Conservation (phyloP, 2,888 invertebrate species). For the Drosophila helvetica region DNA sequence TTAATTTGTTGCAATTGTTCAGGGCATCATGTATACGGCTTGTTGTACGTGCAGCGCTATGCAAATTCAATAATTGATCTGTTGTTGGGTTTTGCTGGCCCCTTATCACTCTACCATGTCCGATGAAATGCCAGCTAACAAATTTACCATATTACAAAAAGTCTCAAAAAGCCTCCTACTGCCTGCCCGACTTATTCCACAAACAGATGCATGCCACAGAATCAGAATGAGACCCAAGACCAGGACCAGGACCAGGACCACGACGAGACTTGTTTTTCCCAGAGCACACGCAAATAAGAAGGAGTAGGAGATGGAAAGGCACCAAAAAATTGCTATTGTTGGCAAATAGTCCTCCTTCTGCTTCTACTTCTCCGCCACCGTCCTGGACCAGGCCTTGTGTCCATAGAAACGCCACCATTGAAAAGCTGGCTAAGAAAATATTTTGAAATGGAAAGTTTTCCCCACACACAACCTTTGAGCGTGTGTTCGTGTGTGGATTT, state of each 20-base stretch:
- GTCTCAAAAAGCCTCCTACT: constrained; percentile 1
- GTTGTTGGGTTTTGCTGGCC: background rate
- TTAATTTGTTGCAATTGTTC: constrained; percentile 31
- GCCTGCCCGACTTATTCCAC: background rate
- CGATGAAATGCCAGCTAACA: constrained; percentile 17
- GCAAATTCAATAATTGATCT: background rate
- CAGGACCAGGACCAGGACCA: background rate
- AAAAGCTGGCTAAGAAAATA: constrained; percentile 49
- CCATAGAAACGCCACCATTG: constrained; percentile 13
- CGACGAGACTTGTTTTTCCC: background rate
- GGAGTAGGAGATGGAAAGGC: too few species aligned
- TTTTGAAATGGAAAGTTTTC: constrained; percentile 48
- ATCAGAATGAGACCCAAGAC: background rate
- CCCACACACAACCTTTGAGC: background rate
- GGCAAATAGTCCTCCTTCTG: background rate
- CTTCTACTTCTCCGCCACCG: background rate
- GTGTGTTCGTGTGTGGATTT: constrained; percentile 9
- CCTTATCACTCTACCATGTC: background rate
- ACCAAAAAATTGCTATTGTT: background rate
- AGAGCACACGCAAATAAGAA: background rate
- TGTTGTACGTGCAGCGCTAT: constrained; percentile 5
- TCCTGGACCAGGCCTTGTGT: constrained; percentile 16
- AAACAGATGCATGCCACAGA: background rate
- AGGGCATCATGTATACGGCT: background rate
- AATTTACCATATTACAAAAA: constrained; percentile 21